Evolutionary conservation across 2,888 invertebrate species (phyloP), one percentile per base, ranked within the genome.

Genomic region (Empis stercorea): DNA sequence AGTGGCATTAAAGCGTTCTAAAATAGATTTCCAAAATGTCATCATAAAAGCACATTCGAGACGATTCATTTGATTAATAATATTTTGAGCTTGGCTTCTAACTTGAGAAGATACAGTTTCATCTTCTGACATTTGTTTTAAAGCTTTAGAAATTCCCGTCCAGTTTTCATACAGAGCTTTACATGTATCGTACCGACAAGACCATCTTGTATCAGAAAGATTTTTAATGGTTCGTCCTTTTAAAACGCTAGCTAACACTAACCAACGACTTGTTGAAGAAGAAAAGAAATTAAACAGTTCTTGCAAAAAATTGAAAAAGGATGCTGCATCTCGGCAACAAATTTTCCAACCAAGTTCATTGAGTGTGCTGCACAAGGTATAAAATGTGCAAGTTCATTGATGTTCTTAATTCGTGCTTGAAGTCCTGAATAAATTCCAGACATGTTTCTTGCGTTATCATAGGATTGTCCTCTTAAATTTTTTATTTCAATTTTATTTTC

Each of bases 401-500:
- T 32, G 4, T 32, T 32, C 32, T 32, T 32, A 32, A 32, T 32
- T 32, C 32, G 10, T 32, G 32, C 32, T 32, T 32, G 32, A 32
- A 32, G 32, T 32, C 32, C 32, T 32, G 32, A 36, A 36, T 36
- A 14, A 14, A 36, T 36, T 36, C 14, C 14, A 14, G 14, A 36
- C 14, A 36, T 36, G 36, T 36, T 36, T 36, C 14, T 36, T 4
- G 36, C 14, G 36, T 36, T 36, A 36, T 36, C 36, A 36, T 36
- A 36, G 2, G 14, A 14, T 36, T 36, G 36, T 36, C 36, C 36
- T 15, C 36, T 36, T 9, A 36, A 36, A 36, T 36, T 36, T 36
- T 36, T 36, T 38, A 38, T 38, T 38, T 38, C 38, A 38, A 38
- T 37, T 38, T 38, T 38, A 38, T 38, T 38, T 38, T 38, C 38